A percentile compares a stretch with the other conserved stretches of the same genome.
phyloP scores from a whole-genome alignment of 2,888 invertebrate genomes.

The Leptodirus hochenwartii region DNA sequence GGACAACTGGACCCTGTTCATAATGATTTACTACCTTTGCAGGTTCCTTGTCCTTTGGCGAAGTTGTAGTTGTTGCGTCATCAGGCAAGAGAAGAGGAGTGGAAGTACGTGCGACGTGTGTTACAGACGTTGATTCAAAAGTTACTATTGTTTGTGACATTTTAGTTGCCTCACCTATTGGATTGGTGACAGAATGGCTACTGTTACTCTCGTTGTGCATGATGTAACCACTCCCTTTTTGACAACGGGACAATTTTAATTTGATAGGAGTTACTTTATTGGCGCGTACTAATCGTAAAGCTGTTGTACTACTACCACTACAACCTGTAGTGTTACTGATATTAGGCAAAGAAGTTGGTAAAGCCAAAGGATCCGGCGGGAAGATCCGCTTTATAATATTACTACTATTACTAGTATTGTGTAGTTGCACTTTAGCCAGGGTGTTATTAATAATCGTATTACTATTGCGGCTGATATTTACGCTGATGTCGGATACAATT shows the following conservation, averaged over 20 bases:
- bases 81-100: too few species aligned
- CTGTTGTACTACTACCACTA: constrained; percentile 20
- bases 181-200: neutral
- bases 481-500: neutral
- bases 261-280: constrained; percentile 61
- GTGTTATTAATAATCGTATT: constrained; percentile 2
- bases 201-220: constrained; percentile 26
- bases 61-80: neutral
- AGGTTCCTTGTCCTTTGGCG: neutral
- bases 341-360: neutral
- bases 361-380: neutral
- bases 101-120: too few species aligned
- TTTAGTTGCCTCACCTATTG: too few species aligned
- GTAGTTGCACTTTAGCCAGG: neutral
- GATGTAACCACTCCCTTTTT: constrained; percentile 54
- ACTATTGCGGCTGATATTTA: constrained; percentile 3
- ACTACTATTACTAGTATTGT: neutral
- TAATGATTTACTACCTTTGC: too few species aligned
- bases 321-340: constrained; percentile 1
- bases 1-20: too few species aligned
- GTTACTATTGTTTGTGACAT: neutral
- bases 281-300: constrained; percentile 38
- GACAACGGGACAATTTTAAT: constrained; percentile 65
- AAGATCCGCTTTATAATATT: neutral
- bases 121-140: too few species aligned